Evolutionary conservation across 2,888 invertebrate species (phyloP).

Genomic region (Epirrhoe alternata): DNA sequence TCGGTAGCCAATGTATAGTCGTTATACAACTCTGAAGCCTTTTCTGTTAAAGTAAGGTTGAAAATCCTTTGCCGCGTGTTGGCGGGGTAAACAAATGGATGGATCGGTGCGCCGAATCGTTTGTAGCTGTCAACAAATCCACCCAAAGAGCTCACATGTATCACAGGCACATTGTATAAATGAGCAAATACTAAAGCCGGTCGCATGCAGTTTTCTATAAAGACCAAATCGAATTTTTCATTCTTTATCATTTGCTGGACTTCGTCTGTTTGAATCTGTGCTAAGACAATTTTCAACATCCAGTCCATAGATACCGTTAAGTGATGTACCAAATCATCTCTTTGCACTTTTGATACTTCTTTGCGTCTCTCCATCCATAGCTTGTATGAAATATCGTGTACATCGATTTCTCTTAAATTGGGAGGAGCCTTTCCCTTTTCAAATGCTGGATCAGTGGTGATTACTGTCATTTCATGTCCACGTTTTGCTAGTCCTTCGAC

Average conservation of each 20-base stretch:
- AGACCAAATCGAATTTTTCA: slow-evolving; percentile 52
- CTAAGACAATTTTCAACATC: slow-evolving; percentile 17
- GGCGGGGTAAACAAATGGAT: slow-evolving; percentile 56
- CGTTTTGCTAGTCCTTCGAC: slow-evolving; percentile 60
- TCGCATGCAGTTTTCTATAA: slow-evolving; percentile 49
- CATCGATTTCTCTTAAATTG: slow-evolving; percentile 66
- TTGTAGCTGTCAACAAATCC: slow-evolving; percentile 39
- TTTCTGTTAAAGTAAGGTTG: slow-evolving; percentile 55
- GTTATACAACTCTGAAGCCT: slow-evolving; percentile 46
- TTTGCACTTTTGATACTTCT: slow-evolving; percentile 9
- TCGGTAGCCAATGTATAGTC: slow-evolving; percentile 33
- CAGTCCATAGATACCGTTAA: background rate
- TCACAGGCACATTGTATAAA: slow-evolving; percentile 54
- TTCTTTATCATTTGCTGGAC: slow-evolving; percentile 49
- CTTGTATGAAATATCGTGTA: slow-evolving; percentile 55
- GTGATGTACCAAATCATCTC: slow-evolving; percentile 9
- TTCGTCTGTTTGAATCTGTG: slow-evolving; percentile 29
- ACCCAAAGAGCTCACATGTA: slow-evolving; percentile 55
- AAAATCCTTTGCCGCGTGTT: slow-evolving; percentile 42
- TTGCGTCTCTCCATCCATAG: slow-evolving; percentile 4
- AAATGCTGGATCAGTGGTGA: slow-evolving; percentile 63
- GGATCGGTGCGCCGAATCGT: slow-evolving; percentile 51
- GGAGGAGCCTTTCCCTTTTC: slow-evolving; percentile 44
- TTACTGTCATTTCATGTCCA: slow-evolving; percentile 67
- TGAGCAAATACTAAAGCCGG: slow-evolving; percentile 45